phyloP scores from a whole-genome alignment of 2,113 vertebrate species.

The Centropus bengalensis region DNA sequence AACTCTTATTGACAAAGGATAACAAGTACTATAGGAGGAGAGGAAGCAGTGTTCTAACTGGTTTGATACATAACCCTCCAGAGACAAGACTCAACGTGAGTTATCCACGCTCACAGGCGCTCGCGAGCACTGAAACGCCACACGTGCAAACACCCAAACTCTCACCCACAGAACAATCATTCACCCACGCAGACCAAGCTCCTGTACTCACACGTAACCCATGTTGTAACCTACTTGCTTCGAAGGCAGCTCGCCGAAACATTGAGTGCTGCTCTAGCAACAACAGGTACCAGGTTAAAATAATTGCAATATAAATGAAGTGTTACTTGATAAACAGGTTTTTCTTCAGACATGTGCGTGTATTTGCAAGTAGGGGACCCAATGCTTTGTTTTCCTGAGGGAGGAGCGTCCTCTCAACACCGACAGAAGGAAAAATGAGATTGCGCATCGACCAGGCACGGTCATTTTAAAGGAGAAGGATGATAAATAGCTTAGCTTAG shows the following conservation, averaged over 20 bases:
- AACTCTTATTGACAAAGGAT: conserved; percentile 65
- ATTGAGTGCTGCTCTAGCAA: conserved; percentile 56
- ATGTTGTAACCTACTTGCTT: conserved; percentile 50
- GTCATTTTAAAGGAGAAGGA: neutral
- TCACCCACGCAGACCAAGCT: neutral
- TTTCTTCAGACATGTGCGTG: neutral
- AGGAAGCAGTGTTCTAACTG: conserved; percentile 66
- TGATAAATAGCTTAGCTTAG: conserved; percentile 57
- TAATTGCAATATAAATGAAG: conserved; percentile 63
- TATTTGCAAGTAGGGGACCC: conserved; percentile 35
- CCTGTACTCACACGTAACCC: conserved; percentile 29
- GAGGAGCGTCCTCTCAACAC: conserved; percentile 2
- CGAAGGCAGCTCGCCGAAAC: conserved; percentile 44
- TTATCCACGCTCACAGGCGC: conserved; percentile 16
- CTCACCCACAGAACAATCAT: conserved; percentile 1
- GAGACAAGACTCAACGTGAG: conserved; percentile 43
- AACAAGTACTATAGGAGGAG: conserved; percentile 63
- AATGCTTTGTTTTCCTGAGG: neutral
- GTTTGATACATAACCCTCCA: conserved; percentile 64
- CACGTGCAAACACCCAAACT: conserved; percentile 22
- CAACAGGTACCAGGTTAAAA: conserved; percentile 68
- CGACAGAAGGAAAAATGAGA: neutral
- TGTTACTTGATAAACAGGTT: conserved; percentile 45
- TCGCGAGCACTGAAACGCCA: neutral
- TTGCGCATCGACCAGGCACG: neutral